Base-by-base conservation (phyloP, 2,113 vertebrate species). In the Rhombomys opimus region DNA sequence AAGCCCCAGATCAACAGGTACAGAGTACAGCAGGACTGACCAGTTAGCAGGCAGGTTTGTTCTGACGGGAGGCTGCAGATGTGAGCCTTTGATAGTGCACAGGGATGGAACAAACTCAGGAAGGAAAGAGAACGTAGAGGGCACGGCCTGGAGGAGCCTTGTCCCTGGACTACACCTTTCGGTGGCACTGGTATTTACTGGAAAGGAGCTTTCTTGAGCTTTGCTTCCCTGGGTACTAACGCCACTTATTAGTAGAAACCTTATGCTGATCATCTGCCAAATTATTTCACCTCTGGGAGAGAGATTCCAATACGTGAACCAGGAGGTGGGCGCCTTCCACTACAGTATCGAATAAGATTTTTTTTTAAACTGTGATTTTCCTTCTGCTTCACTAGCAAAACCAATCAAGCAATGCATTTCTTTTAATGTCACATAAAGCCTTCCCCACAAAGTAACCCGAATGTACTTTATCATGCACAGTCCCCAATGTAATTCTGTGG, bases 401-500 rank as follows among this genome's bases (percentile, higher is more conserved):
- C 27, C 70, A 93, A 52, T 91, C 72, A 89, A 90, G 67, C 67
- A 90, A 88, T 1, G 0, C 35, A 7, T 96, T 88, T 67, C 78
- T 92, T 95, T 81, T n/a, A 90, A 63, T 89, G 72, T 72, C 81
- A 77, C n/a, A 7, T 15, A 80, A 92, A 82, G 20, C 67, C 85
- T 89, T 57, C 23, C 54, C 78, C 41, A 8, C 61, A 78, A 38
- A 90, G 11, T 59, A 61, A 78, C 61, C 82, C 32, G 35, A 41
- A 13, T 17, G 67, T 32, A 9, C n/a, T 86, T 61, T 57, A n/a
- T 27, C 14, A 0, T 23, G 17, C 30, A 89, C n/a, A 68, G 50
- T 87, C 87, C 68, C 78, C 32, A 38, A 35, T 3, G 8, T 61
- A 89, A 61, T 77, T 87, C 91, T 89, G 0, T 82, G 73, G 46